A percentile compares a stretch with the other conserved stretches of the same genome.
phyloP scores from a whole-genome alignment of 2,797 vertebrate species.

The Urosaurus nigricauda region DNA sequence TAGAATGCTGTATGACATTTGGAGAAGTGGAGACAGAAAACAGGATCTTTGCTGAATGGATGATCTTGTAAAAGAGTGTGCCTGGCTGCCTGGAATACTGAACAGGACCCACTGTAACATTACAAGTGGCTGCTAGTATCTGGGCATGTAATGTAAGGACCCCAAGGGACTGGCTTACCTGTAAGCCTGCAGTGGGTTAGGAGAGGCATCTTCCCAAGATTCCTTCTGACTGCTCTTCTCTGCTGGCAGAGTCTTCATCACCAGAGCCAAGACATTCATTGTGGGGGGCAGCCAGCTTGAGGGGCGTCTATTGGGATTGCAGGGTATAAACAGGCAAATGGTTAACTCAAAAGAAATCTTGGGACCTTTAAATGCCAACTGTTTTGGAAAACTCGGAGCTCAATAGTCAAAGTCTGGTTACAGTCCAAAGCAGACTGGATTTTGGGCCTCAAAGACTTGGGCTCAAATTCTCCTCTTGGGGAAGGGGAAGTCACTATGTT shows the following conservation, averaged over 20 bases:
- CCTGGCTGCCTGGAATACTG: neutral
- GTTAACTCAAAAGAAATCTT: neutral
- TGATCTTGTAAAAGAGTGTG: neutral
- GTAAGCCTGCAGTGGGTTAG: accelerated
- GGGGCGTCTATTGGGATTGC: constrained; percentile 82
- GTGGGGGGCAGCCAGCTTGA: constrained; percentile 92
- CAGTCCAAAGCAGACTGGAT: neutral
- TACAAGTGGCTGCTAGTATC: too few species aligned
- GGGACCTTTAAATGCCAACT: neutral
- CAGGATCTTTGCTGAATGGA: neutral
- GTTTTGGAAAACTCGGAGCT: too few species aligned
- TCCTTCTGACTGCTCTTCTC: constrained; percentile 15
- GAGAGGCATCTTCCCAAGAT: accelerated
- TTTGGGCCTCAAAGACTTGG: too few species aligned
- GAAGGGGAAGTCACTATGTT: too few species aligned
- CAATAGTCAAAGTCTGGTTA: too few species aligned
- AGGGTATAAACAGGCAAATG: neutral
- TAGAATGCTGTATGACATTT: neutral
- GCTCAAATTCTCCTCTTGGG: neutral
- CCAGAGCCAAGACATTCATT: constrained; percentile 76
- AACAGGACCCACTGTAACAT: too few species aligned
- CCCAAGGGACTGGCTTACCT: constrained; percentile 59
- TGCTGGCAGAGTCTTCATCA: constrained; percentile 44
- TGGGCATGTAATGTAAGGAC: neutral
- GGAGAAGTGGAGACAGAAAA: neutral